phyloP scores from a whole-genome alignment of 1,140 invertebrate species.

The Sitophilus oryzae region DNA sequence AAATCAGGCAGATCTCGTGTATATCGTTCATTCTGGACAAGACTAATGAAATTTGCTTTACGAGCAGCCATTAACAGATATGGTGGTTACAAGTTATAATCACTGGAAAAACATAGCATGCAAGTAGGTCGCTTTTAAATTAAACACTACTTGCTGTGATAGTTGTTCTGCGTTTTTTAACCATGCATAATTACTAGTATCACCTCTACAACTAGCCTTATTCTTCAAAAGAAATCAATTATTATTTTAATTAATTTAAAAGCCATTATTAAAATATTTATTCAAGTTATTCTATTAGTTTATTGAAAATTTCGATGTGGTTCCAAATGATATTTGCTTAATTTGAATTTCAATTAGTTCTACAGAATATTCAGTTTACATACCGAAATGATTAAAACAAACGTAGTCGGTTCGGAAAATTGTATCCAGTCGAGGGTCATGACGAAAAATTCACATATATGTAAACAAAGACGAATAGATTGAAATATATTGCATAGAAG shows the following conservation, averaged over 20 bases:
- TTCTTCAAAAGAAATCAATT: slow-evolving; percentile 2
- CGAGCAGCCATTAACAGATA: slow-evolving; percentile 21
- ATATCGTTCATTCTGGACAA: slow-evolving; percentile 25
- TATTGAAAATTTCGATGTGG: slow-evolving; percentile 10
- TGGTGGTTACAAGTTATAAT: slow-evolving; percentile 14
- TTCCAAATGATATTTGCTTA: slow-evolving; percentile 12
- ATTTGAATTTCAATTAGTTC: slow-evolving; percentile 21
- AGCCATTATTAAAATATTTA: slow-evolving; percentile 16
- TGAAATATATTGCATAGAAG: too few species aligned
- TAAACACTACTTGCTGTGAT: too few species aligned
- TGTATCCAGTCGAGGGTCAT: too few species aligned
- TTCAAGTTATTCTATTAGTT: slow-evolving; percentile 8
- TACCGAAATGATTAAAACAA: slow-evolving; percentile 11
- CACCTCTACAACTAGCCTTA: background rate
- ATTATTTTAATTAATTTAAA: slow-evolving; percentile 21
- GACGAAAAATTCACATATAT: too few species aligned
- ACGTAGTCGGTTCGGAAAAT: background rate
- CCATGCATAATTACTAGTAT: background rate
- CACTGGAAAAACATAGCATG: slow-evolving; percentile 3
- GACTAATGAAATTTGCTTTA: slow-evolving; percentile 25
- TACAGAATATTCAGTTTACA: slow-evolving; percentile 6
- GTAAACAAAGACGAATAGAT: too few species aligned
- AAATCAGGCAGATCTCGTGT: slow-evolving; percentile 22
- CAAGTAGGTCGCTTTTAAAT: too few species aligned
- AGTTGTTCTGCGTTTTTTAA: background rate